A percentile compares a stretch with the other conserved stretches of the same genome.
phyloP scores from a whole-genome alignment of 2,797 vertebrate species.

The Pempheris klunzingeri region DNA sequence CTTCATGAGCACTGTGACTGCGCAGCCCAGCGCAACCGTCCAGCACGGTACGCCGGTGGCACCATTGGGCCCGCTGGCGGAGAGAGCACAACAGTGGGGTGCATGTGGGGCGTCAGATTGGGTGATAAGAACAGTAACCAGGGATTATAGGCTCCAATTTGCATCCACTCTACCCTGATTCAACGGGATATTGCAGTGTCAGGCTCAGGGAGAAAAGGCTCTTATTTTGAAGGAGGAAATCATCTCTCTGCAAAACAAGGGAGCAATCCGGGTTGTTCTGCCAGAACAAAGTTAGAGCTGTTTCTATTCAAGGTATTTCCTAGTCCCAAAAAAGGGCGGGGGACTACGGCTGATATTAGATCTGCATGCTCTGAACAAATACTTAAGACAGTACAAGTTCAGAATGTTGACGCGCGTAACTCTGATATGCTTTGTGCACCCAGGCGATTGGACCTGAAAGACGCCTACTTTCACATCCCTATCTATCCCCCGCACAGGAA shows the following conservation, averaged over 20 bases:
- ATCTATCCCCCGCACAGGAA: slow-evolving; percentile 6
- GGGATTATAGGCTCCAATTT: not conserved
- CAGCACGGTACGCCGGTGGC: too few relatives aligned
- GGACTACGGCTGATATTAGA: not conserved
- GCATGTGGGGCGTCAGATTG: not conserved
- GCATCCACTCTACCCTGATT: not conserved
- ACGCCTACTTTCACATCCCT: not conserved
- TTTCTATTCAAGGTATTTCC: not conserved
- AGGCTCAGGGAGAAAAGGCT: not conserved
- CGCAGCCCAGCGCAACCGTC: too few relatives aligned
- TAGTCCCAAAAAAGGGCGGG: not conserved
- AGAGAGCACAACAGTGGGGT: not conserved
- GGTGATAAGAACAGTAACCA: not conserved
- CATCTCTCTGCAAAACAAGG: too few relatives aligned
- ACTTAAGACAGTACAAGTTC: not conserved
- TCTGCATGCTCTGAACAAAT: not conserved
- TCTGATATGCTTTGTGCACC: not conserved
- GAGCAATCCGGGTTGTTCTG: not conserved
- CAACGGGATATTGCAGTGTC: not conserved
- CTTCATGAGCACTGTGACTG: too few relatives aligned
- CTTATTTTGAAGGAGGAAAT: not conserved
- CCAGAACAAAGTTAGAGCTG: not conserved
- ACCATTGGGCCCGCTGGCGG: not conserved
- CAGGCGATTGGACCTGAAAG: not conserved
- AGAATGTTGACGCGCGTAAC: not conserved